phyloP scores from a whole-genome alignment of 2,888 invertebrate genomes.

The Hydriomena furcata region DNA sequence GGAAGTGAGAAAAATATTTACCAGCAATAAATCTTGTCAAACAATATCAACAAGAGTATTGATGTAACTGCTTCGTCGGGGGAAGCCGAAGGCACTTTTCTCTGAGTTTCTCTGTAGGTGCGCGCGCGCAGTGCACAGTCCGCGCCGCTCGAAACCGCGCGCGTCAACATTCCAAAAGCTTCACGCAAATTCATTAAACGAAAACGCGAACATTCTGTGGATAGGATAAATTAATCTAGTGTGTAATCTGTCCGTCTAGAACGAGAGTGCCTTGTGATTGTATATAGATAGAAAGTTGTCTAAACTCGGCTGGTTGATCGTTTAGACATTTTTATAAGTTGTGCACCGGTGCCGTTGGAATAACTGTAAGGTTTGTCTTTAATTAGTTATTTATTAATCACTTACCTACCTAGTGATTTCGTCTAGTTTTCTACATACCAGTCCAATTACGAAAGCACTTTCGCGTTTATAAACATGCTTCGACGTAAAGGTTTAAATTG shows the following conservation, averaged over 20 bases:
- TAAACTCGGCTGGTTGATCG: conserved; percentile 49
- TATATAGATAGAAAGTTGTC: conserved; percentile 58
- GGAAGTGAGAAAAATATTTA: conserved; percentile 7
- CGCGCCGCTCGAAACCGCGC: conserved; percentile 58
- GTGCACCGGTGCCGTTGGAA: conserved; percentile 54
- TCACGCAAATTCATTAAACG: conserved; percentile 31
- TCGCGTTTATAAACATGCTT: neutral
- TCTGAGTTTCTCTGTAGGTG: conserved; percentile 70
- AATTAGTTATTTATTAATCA: conserved; percentile 12
- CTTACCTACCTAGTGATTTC: neutral
- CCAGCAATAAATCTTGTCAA: conserved; percentile 28
- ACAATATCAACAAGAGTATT: conserved; percentile 51
- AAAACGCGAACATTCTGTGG: conserved; percentile 32
- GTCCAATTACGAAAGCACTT: conserved; percentile 6
- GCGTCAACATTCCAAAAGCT: conserved; percentile 42
- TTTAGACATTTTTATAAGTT: conserved; percentile 47
- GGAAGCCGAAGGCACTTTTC: conserved; percentile 61
- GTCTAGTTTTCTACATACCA: neutral
- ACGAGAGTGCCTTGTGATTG: conserved; percentile 53
- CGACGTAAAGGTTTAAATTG: conserved; percentile 1
- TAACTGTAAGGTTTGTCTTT: conserved; percentile 69
- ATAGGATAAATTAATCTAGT: conserved; percentile 42
- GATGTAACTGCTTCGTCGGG: conserved; percentile 71
- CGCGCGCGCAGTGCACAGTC: conserved; percentile 63
- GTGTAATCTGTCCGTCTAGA: conserved; percentile 43